Conservation (phyloP, 2,888 invertebrate species). For the Nymphalis polychloros region DNA sequence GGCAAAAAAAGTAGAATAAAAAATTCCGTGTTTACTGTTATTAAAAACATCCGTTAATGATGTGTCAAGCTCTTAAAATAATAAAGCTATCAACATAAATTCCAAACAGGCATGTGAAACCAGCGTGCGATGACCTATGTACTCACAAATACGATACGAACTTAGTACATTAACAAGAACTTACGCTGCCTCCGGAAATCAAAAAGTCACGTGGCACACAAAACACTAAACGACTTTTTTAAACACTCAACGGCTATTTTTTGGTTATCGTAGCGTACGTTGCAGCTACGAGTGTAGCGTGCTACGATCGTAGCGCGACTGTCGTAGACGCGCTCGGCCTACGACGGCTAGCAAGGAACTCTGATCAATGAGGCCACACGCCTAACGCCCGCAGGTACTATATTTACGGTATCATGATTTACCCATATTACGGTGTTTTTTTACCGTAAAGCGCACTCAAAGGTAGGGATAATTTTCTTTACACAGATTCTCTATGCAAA, state of each 20-base stretch:
- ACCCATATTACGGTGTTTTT: conserved; percentile 31
- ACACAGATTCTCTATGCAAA: too few relatives aligned
- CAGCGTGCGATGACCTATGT: conserved; percentile 7
- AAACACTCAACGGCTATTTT: conserved; percentile 35
- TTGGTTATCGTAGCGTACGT: conserved; percentile 16
- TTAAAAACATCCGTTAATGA: neutral
- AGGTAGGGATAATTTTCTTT: neutral
- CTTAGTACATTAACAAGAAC: conserved; percentile 15
- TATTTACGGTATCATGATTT: conserved; percentile 44
- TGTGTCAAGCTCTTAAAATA: conserved; percentile 18
- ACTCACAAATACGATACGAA: neutral
- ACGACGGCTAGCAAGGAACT: conserved; percentile 47
- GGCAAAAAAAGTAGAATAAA: too few relatives aligned
- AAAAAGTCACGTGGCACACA: conserved; percentile 37
- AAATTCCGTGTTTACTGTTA: too few relatives aligned
- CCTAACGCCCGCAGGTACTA: conserved; percentile 40
- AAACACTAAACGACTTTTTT: conserved; percentile 39
- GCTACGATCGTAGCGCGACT: conserved; percentile 65
- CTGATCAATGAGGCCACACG: conserved; percentile 52
- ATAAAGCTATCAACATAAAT: conserved; percentile 19
- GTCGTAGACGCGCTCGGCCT: conserved; percentile 48
- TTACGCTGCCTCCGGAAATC: conserved; percentile 23
- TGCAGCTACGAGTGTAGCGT: conserved; percentile 64
- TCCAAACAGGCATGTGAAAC: conserved; percentile 21
- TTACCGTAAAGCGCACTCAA: conserved; percentile 18